Evolutionary conservation across 2,797 vertebrate genomes (phyloP).

Genomic region (Oreochromis mossambicus): DNA sequence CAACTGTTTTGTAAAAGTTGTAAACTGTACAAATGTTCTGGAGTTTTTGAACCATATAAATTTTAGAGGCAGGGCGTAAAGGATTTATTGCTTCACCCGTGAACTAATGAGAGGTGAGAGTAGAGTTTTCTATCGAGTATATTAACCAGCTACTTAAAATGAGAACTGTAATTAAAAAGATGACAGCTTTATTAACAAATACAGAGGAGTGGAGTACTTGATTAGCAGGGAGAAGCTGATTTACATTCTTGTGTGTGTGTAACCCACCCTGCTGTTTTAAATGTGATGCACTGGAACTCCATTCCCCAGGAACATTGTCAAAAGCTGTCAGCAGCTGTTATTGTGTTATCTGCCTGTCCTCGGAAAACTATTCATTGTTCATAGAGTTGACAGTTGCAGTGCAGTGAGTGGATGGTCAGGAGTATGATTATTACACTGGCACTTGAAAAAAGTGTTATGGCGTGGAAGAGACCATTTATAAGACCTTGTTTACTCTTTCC

Average conservation of each 20-base stretch:
- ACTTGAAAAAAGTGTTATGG: background rate
- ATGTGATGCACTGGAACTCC: background rate
- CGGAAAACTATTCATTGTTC: slow-evolving; percentile 17
- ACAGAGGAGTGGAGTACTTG: slow-evolving; percentile 47
- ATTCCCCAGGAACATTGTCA: slow-evolving; percentile 14
- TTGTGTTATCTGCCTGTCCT: slow-evolving; percentile 6
- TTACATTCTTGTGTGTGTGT: slow-evolving; percentile 29
- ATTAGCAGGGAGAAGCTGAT: slow-evolving; percentile 50
- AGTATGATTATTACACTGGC: slow-evolving; percentile 7
- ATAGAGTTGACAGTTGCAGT: slow-evolving; percentile 31
- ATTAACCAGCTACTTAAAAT: slow-evolving; percentile 58
- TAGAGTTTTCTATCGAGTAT: slow-evolving; percentile 16
- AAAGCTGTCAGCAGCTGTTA: slow-evolving; percentile 28
- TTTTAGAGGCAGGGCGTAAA: background rate
- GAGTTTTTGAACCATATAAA: background rate
- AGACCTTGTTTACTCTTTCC: slow-evolving; percentile 16
- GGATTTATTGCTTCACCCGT: slow-evolving; percentile 8
- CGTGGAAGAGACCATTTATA: slow-evolving; percentile 5
- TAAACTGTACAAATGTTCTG: background rate
- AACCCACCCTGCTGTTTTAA: slow-evolving; percentile 4
- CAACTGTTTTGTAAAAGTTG: slow-evolving; percentile 7
- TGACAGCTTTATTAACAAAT: slow-evolving; percentile 68
- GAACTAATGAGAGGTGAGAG: slow-evolving; percentile 21
- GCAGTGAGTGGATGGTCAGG: slow-evolving; percentile 23
- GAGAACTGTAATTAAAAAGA: slow-evolving; percentile 59